Base-by-base conservation (phyloP, 2,797 vertebrate genomes). In the Notolabrus celidotus region DNA sequence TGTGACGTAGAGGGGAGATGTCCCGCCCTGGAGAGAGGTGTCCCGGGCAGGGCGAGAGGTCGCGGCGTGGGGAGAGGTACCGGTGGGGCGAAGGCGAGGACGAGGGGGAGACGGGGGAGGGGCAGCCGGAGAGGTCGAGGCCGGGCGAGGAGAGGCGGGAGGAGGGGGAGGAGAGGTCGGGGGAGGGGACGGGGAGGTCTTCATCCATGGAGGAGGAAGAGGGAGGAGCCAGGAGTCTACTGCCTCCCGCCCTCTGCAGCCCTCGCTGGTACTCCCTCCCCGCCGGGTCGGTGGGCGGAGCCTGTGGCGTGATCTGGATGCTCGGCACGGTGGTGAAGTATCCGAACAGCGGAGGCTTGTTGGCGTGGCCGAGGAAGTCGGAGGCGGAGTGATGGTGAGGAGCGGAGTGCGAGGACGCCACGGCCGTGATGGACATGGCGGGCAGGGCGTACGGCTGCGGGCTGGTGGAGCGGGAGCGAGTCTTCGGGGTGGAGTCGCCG, bases 281-380 rank as follows among this genome's bases (percentile, higher is more conserved):
- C 38, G 91, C 86, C 7, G 88, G 92, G 75, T 96, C 92, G 0
- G 88, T 89, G 71, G 94, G 90, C 27, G 93, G 93, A 88, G 95
- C 88, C 64, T 98, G 96, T 29, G 95, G 94, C 15, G 97, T 98
- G 80, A 99, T 96, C 88, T 96, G 96, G 94, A 99, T 99, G 67
- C 96, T 99, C 8, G 98, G 98, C 84, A 99, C 93, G 19, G 96
- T 97, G 77, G 96, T 95, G 87, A 98, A 95, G 87, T 97, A 98
- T 83, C 96, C 95, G 51, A 98, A 96, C 76, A 96, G 87, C 1
- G 96, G 96, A 4, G 96, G 95, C 85, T 94, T 96, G 72, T 92
- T 90, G 84, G 86, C 20, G 0, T 90, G 57, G 70, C 93, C 89
- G 58, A 95, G 90, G 65, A 92, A 83, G 56, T 97, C 95, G 0